These are phyloP conservation scores for Equus quagga DNA, from an alignment of 2,113 vertebrate genomes.

Conservation along the genomic window DNA sequence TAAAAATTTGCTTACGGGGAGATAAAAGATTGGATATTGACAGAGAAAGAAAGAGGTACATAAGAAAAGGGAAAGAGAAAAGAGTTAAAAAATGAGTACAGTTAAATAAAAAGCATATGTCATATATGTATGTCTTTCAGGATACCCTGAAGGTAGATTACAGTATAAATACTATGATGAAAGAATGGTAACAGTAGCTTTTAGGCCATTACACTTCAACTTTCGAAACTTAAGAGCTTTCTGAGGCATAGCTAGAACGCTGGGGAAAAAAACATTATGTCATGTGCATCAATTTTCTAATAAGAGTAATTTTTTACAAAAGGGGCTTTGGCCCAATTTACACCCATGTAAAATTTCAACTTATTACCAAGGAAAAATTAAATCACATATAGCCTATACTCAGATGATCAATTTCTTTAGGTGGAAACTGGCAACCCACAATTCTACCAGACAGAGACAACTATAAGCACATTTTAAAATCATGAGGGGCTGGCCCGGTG, in stretches of 20 bases:
- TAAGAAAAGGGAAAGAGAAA: neutral
- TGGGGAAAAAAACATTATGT: neutral
- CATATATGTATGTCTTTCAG: neutral
- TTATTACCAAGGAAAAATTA: constrained; percentile 52
- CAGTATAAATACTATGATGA: neutral
- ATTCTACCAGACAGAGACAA: constrained; percentile 53
- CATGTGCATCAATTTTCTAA: constrained; percentile 28
- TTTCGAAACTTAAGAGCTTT: neutral
- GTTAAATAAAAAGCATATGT: neutral
- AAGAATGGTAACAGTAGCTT: constrained; percentile 36
- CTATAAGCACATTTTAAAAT: constrained; percentile 60
- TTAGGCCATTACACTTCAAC: constrained; percentile 43
- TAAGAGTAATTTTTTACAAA: neutral
- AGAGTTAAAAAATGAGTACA: neutral
- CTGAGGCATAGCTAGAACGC: neutral
- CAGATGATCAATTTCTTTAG: constrained; percentile 46
- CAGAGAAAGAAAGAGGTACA: neutral
- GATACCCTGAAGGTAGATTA: constrained; percentile 29
- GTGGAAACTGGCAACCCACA: constrained; percentile 56
- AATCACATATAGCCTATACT: constrained; percentile 45
- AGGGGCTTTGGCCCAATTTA: constrained; percentile 14
- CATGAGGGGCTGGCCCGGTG: neutral
- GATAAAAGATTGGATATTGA: neutral
- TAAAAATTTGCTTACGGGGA: neutral
- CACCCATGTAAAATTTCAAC: constrained; percentile 26